A percentile compares a stretch with the other conserved stretches of the same genome.
These are phyloP conservation scores for Antechinus flavipes DNA, from an alignment of 2,113 vertebrate genomes.

Conservation along the genomic window DNA sequence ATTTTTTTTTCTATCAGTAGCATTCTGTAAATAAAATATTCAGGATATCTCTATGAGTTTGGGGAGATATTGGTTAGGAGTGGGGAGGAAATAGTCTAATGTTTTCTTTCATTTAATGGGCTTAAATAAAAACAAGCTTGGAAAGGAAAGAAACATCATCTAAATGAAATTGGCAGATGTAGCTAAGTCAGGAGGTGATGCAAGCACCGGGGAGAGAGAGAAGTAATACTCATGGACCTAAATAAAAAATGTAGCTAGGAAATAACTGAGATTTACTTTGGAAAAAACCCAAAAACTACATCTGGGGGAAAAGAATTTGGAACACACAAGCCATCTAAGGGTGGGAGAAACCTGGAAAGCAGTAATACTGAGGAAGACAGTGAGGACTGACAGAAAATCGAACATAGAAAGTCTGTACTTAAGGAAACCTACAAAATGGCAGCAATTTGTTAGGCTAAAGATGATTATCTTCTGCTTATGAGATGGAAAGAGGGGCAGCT, in stretches of 20 bases:
- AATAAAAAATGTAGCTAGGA: constrained; percentile 1
- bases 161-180: constrained; percentile 29
- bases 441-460: neutral
- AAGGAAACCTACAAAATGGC: neutral
- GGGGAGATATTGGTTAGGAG: neutral
- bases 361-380: neutral
- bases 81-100: constrained; percentile 33
- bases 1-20: neutral
- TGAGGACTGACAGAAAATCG: neutral
- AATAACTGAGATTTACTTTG: constrained; percentile 38
- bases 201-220: neutral
- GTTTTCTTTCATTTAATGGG: neutral
- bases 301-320: constrained; percentile 45
- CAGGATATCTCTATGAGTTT: neutral
- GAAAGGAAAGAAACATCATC: constrained; percentile 10
- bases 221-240: constrained; percentile 21
- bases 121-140: neutral
- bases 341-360: constrained; percentile 32
- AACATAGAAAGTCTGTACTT: neutral
- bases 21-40: neutral
- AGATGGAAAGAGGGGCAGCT: neutral
- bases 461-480: neutral
- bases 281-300: constrained; percentile 7
- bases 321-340: constrained; percentile 9
- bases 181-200: neutral